Conservation (phyloP, 2,888 invertebrate species). For the Agriopis aurantiaria region DNA sequence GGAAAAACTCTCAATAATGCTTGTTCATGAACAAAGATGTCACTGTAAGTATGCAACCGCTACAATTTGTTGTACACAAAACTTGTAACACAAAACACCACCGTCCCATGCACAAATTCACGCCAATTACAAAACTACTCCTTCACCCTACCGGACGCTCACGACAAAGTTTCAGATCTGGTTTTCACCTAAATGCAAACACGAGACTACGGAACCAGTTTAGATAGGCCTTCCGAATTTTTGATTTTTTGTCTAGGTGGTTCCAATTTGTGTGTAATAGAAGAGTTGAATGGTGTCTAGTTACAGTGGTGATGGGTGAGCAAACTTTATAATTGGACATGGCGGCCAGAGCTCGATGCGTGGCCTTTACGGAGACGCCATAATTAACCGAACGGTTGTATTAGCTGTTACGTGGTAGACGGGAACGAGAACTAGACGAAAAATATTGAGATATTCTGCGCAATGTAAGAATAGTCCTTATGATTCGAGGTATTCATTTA, state of each 20-base stretch:
- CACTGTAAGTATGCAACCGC: too few species aligned
- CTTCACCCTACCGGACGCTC: slow-evolving; percentile 55
- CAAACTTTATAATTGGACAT: slow-evolving; percentile 84
- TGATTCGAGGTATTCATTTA: too few species aligned
- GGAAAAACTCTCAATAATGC: too few species aligned
- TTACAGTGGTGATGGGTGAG: slow-evolving; percentile 57
- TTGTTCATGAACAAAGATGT: background rate
- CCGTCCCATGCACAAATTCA: slow-evolving; percentile 38
- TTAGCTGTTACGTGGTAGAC: slow-evolving; percentile 36
- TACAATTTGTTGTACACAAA: slow-evolving; percentile 28
- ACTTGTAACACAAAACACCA: slow-evolving; percentile 38
- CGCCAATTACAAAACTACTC: slow-evolving; percentile 53
- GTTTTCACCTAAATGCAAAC: slow-evolving; percentile 74
- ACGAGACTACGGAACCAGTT: slow-evolving; percentile 59
- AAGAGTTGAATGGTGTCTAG: slow-evolving; percentile 48
- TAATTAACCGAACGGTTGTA: slow-evolving; percentile 77
- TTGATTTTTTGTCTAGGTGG: slow-evolving; percentile 36
- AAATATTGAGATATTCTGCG: background rate
- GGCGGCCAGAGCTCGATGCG: slow-evolving; percentile 65
- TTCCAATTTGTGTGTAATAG: slow-evolving; percentile 26
- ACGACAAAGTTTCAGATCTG: slow-evolving; percentile 76
- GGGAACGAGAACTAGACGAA: background rate
- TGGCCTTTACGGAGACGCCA: slow-evolving; percentile 62
- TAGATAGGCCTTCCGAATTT: slow-evolving; percentile 50
- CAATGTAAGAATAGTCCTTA: too few species aligned